Base-by-base conservation (phyloP, 2,888 invertebrate genomes). In the Cyaniris semiargus region DNA sequence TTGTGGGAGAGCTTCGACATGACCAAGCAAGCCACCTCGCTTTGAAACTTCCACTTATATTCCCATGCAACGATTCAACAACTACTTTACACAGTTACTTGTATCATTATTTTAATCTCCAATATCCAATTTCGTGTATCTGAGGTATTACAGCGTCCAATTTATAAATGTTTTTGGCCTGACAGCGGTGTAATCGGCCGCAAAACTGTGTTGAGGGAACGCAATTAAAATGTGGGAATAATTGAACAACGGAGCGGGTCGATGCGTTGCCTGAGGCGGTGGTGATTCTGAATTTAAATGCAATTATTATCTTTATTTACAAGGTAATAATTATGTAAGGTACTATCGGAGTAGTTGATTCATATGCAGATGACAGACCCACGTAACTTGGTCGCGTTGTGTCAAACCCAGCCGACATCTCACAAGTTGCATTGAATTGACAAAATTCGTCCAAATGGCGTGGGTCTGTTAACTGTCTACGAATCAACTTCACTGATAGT, bases 171-270 rank as follows among this genome's bases (percentile, higher is more conserved):
- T 60, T 66, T 23, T 66, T 7, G 27, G 66, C 27, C 15, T 66
- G 15, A 66, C 15, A 66, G 18, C 15, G 31, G 34, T 71, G 71
- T 71, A 71, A 71, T 38, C 38, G 8, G 71, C 34, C 71, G 8
- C 71, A 38, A 70, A 38, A 66, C 66, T 31, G 31, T 31, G 66
- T 66, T 66, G 66, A 18, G 27, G 66, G 34, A 8, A 38, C n/a
- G 38, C 71, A 71, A 38, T 71, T 71, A 71, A 71, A 71, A 38
- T 38, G 71, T 71, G 38, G 38, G 71, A 34, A 38, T 71, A 71
- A 71, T 71, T 71, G 38, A 38, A 38, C 34, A 38, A 38, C 21
- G 38, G n/a, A 38, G 13, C 66, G 18, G 66, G 15, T 38, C 38
- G 71, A 38, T 38, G n/a, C n/a, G 23, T 13, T 10, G 38, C 21